Conservation (phyloP, 1,140 invertebrate genomes). For the Nephila pilipes region DNA sequence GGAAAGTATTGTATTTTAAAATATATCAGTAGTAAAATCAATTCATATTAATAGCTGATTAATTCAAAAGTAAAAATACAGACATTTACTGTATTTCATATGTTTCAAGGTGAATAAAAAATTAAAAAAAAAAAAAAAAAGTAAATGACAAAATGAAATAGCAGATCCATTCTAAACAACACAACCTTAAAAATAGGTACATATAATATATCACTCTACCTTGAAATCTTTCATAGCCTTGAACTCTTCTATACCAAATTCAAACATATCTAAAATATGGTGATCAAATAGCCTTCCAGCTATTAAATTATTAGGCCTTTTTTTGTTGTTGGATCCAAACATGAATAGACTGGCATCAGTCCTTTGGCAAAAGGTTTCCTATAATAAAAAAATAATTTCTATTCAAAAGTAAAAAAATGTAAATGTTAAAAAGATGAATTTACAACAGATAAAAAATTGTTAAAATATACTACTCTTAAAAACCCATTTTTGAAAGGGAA, state of each 20-base stretch:
- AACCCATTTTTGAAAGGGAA: no score
- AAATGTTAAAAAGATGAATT: background rate
- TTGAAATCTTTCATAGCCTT: constrained; percentile 90
- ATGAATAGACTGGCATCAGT: constrained; percentile 94
- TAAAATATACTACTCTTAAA: background rate
- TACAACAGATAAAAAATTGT: background rate
- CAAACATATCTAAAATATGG: constrained; percentile 96
- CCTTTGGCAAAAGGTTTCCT: constrained; percentile 93
- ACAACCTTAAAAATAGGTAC: no score
- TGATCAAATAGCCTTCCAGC: constrained; percentile 93
- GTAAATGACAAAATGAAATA: no score
- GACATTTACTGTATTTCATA: no score
- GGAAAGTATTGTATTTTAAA: no score
- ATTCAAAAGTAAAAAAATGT: background rate
- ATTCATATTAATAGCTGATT: no score
- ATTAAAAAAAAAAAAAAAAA: no score
- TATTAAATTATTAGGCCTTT: constrained; percentile 95
- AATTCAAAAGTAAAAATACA: no score
- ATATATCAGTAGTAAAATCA: no score
- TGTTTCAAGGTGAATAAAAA: no score
- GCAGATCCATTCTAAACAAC: no score
- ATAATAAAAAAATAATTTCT: constrained; percentile 75
- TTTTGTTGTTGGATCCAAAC: constrained; percentile 95
- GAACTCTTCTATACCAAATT: constrained; percentile 94
- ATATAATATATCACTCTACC: constrained; percentile 79